Evolutionary conservation across 2,113 vertebrate genomes (phyloP), one percentile per base, ranked within the genome.

Genomic region (Platanista minor): DNA sequence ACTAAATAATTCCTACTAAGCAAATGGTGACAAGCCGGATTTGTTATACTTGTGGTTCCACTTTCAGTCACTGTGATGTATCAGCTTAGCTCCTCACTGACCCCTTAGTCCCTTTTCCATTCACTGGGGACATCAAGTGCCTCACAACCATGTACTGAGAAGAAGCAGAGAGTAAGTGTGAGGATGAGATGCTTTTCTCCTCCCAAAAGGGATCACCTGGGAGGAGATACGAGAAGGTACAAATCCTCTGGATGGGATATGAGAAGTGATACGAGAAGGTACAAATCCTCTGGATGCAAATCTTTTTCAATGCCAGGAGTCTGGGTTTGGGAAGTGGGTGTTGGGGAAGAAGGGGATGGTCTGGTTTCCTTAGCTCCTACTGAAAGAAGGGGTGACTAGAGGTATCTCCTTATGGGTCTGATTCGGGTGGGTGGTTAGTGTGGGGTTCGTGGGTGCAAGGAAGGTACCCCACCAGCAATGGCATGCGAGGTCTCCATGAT

Each of bases 1-100:
- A 86, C 59, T 78, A 90, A 94, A 84, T 93, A 90, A 96, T 86
- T 95, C 82, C 86, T 91, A 29, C 66, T 29, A 66, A 91, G 18
- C n/a, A 61, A 97, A 75, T 17, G 29, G 83, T 92, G 93, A 88
- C 93, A 94, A 78, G 62, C 67, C 3, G 8, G 72, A 78, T 90
- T 72, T 94, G 54, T 36, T 86, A 62, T 25, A 81, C 18, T n/a
- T 23, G 10, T 52, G 41, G 46, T 66, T 89, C 46, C 85, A 41
- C 43, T 88, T 89, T 85, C 54, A 84, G 1, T 71, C 77, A 23
- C 66, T 84, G n/a, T 18, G 31, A 54, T 33, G n/a, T 46, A 33
- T 61, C 17, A 7, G 18, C 71, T 90, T 31, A 52, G 33, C 64
- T 94, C 39, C 72, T 91, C 67, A 41, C 2, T 67, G 59, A 25